Base-by-base conservation (phyloP, 2,113 vertebrate genomes). In the Salvelinus alpinus region DNA sequence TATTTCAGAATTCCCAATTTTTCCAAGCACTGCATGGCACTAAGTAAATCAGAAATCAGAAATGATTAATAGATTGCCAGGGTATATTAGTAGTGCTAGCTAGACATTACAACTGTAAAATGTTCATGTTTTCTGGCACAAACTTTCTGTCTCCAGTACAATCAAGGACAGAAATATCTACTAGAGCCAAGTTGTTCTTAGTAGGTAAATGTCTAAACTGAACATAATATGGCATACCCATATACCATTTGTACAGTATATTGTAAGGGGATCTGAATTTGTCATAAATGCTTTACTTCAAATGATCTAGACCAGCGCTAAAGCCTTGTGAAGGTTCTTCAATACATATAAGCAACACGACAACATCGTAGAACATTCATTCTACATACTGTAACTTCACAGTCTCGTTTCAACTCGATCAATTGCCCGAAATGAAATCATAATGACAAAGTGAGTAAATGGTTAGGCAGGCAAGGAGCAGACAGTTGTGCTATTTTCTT, bases 401-500 rank as follows among this genome's bases (percentile, higher is more conserved):
- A 54, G 31, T 31, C 18, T 3, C 9, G 66, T 68, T 68, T 68
- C 31, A 68, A 20, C 31, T 70, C 34, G 75, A 85, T 85, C 72
- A 86, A 78, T 82, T 77, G 87, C 83, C 83, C 86, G 14, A 89
- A 90, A 86, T 75, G 8, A 87, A 92, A 88, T 84, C 70, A 90
- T 78, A 85, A 92, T 87, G 89, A 91, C 69, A 62, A 82, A 84
- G 85, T 87, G 90, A 91, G 84, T 86, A 87, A 90, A 89, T 89
- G 89, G 85, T 85, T 81, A 54, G 51, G 51, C 51, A 54, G 78
- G 92, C 93, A 93, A 89, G 91, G 88, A 89, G 84, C 84, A 82
- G 80, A 78, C 73, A 82, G 84, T 54, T 84, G 91, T 93, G 91
- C 91, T 92, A 83, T 94, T 93, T 86, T 93, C 91, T 92, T 90